Evolutionary conservation across 2,113 vertebrate species (phyloP).

Genomic region (Chaetops frenatus): DNA sequence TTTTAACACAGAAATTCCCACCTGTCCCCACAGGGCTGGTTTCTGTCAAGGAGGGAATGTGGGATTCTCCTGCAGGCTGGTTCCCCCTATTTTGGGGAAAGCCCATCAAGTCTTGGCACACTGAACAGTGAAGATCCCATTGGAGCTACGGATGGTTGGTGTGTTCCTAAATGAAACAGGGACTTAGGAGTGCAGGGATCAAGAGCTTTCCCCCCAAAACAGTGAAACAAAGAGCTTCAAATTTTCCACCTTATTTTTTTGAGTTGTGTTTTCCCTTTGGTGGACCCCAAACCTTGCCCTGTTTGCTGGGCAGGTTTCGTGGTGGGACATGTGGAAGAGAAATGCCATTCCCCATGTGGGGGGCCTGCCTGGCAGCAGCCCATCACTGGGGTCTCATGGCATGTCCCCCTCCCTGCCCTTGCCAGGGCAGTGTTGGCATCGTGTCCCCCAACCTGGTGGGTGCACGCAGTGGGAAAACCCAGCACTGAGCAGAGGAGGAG

Average conservation of each 20-base stretch:
- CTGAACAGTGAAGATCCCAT: background rate
- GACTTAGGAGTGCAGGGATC: background rate
- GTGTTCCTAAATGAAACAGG: background rate
- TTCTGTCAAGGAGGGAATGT: background rate
- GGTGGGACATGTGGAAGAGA: background rate
- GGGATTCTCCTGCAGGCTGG: background rate
- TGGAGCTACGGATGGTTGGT: fast-evolving
- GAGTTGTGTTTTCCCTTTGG: background rate
- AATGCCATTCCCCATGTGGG: background rate
- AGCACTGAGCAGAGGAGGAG: background rate
- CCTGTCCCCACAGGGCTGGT: background rate
- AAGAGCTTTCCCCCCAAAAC: background rate
- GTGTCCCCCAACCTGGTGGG: background rate
- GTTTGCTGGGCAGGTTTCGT: background rate
- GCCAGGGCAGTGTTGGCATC: background rate
- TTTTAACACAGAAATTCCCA: background rate
- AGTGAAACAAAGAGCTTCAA: background rate
- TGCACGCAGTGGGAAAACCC: background rate
- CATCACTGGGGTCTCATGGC: background rate
- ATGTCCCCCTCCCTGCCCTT: fast-evolving
- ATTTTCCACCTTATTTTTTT: background rate
- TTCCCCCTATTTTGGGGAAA: background rate
- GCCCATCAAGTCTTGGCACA: background rate
- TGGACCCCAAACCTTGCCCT: background rate
- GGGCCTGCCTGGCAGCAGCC: background rate